These are phyloP conservation scores for Macrobrachium rosenbergii DNA, from an alignment of 1,140 invertebrate genomes.

Conservation along the genomic window DNA sequence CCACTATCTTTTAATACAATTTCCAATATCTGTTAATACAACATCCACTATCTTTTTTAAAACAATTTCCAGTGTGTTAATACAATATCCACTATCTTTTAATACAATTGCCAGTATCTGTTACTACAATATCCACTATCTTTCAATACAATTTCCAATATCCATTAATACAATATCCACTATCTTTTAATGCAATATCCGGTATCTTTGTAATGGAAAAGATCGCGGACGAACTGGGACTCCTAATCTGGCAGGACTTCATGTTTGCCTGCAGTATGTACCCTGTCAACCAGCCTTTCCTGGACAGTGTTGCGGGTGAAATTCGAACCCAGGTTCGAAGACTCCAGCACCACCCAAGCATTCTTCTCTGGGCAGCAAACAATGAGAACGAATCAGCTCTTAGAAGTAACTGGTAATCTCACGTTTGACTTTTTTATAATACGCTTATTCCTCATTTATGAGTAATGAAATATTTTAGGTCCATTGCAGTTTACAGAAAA, in stretches of 20 bases:
- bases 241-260: constrained; percentile 84
- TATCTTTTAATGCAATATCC: not conserved
- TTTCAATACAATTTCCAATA: no score
- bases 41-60: no score
- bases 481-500: no score
- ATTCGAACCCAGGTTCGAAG: constrained; percentile 86
- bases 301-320: constrained; percentile 83
- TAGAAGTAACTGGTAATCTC: constrained; percentile 81
- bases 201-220: constrained; percentile 45
- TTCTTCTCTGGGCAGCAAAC: constrained; percentile 93
- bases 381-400: constrained; percentile 98
- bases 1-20: no score
- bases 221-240: constrained; percentile 82
- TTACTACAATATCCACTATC: no score
- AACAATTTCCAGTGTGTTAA: no score
- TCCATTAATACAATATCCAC: no score
- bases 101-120: no score
- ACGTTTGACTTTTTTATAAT: not conserved
- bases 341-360: constrained; percentile 89
- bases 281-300: constrained; percentile 81
- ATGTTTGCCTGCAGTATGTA: constrained; percentile 99
- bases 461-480: no score
- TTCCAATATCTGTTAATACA: no score
- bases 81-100: no score
- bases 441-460: not conserved